These are phyloP conservation scores for Varanus salvator DNA, from an alignment of 2,113 vertebrate species.

Conservation along the genomic window DNA sequence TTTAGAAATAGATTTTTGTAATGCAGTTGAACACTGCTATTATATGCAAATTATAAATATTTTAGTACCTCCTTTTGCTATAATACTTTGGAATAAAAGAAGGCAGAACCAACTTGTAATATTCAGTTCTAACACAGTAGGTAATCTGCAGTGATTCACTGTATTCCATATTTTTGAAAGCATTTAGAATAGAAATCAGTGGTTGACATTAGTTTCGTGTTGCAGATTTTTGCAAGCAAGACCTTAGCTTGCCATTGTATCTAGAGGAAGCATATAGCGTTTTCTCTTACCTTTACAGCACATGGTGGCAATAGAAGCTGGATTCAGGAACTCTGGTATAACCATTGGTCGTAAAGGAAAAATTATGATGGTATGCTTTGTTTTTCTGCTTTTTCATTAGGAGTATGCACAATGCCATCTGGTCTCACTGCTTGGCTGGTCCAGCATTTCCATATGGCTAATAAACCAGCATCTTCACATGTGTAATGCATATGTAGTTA, in stretches of 20 bases:
- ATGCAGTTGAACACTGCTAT: accelerated
- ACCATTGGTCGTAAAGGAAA: slow-evolving; percentile 91
- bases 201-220: neutral
- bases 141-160: neutral
- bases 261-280: neutral
- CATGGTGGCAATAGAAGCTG: slow-evolving; percentile 85
- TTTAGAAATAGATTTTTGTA: accelerated
- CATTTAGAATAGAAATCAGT: neutral
- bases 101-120: neutral
- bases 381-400: neutral
- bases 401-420: neutral
- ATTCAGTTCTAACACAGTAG: neutral
- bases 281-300: slow-evolving; percentile 79
- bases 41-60: neutral
- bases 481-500: neutral
- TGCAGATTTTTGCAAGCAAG: neutral
- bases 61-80: neutral
- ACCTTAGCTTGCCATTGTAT: neutral
- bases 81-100: neutral
- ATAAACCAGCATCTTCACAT: neutral
- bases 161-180: neutral
- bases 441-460: no score
- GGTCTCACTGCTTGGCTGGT: neutral
- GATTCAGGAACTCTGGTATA: slow-evolving; percentile 95
- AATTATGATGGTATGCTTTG: slow-evolving; percentile 85